phyloP scores from a whole-genome alignment of 2,888 invertebrate genomes.

The Pollenia angustigena region DNA sequence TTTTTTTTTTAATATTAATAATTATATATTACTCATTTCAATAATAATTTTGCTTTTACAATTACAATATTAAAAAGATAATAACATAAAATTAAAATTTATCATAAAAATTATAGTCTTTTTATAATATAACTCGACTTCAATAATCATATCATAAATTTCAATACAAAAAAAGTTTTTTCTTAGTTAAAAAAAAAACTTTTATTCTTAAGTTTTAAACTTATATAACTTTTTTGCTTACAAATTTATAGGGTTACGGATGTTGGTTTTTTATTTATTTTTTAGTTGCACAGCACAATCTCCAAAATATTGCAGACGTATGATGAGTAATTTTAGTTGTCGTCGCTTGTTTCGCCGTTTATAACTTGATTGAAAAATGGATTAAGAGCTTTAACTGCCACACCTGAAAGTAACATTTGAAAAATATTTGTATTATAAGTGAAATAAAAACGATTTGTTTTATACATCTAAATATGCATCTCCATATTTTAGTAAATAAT shows the following conservation, averaged over 20 bases:
- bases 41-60: conserved; percentile 37
- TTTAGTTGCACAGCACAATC: conserved; percentile 45
- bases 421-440: neutral
- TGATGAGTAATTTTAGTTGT: conserved; percentile 76
- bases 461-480: neutral
- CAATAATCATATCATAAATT: conserved; percentile 17
- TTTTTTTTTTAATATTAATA: conserved; percentile 40
- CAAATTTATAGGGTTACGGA: conserved; percentile 22
- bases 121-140: conserved; percentile 29
- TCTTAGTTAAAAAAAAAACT: conserved; percentile 27
- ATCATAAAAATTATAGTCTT: conserved; percentile 36
- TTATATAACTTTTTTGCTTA: neutral
- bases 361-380: conserved; percentile 81
- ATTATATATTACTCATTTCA: conserved; percentile 39
- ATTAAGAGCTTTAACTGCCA: conserved; percentile 82
- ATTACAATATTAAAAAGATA: conserved; percentile 41
- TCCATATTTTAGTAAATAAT: neutral
- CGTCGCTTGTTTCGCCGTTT: conserved; percentile 81
- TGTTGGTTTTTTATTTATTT: conserved; percentile 15
- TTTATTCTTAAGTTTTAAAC: conserved; percentile 32
- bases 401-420: conserved; percentile 78
- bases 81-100: conserved; percentile 46
- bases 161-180: conserved; percentile 43
- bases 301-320: conserved; percentile 34
- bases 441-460: too few relatives aligned